Conservation (phyloP, 2,797 vertebrate genomes). For the Anguilla megastoma region DNA sequence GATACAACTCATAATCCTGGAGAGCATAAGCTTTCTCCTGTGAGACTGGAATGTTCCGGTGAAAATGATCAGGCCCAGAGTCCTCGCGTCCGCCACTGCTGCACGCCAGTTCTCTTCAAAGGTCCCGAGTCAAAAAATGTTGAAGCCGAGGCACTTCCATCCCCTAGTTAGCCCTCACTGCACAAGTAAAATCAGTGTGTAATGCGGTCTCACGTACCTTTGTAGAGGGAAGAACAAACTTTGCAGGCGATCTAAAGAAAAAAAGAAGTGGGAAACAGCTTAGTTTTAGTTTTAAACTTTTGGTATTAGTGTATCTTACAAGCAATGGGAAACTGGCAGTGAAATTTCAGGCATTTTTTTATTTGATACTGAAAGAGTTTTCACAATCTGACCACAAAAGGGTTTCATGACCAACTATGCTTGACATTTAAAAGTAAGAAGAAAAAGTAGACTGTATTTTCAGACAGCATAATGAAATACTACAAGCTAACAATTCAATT, state of each 20-base stretch:
- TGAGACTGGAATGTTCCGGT: background rate
- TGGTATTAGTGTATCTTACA: background rate
- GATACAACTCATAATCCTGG: background rate
- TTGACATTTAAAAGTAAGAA: background rate
- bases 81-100: background rate
- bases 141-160: background rate
- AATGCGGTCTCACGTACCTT: constrained; percentile 74
- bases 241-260: constrained; percentile 80
- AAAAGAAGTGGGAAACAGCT: constrained; percentile 41
- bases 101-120: too few species aligned
- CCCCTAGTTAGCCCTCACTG: background rate
- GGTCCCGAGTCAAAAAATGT: too few species aligned
- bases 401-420: background rate
- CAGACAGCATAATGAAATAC: background rate
- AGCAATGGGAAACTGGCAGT: background rate
- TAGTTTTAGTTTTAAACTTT: background rate
- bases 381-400: background rate
- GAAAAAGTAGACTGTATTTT: background rate
- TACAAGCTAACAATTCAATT: background rate
- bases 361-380: background rate
- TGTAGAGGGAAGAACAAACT: constrained; percentile 72
- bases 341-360: background rate
- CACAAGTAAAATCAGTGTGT: background rate
- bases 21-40: background rate
- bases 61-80: background rate